These are phyloP conservation scores for Miichthys miiuy DNA, from an alignment of 2,797 vertebrate species.

Conservation along the genomic window DNA sequence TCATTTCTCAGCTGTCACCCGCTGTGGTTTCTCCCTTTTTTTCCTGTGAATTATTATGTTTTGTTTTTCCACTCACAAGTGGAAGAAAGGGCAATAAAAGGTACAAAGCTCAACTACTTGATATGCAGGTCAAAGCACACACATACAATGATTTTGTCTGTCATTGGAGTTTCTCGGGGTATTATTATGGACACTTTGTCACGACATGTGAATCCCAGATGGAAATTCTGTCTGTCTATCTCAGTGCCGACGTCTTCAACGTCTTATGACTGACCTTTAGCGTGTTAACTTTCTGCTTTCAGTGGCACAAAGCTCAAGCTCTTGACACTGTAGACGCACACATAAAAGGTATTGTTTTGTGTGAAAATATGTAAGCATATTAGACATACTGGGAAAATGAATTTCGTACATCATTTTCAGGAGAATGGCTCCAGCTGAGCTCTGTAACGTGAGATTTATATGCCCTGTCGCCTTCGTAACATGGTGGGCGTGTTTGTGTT, in stretches of 20 bases:
- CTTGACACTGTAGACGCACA: too few species aligned
- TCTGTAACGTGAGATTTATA: background rate
- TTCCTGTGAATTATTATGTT: background rate
- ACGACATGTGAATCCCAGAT: conserved; percentile 19
- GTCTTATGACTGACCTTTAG: conserved; percentile 37
- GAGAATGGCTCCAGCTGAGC: background rate
- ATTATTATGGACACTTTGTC: background rate
- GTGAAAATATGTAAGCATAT: background rate
- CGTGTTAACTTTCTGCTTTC: conserved; percentile 3
- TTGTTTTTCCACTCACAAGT: conserved; percentile 8
- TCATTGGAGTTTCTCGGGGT: background rate
- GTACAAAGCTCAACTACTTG: conserved; percentile 27
- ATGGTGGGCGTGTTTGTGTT: background rate
- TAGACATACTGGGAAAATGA: fast-evolving
- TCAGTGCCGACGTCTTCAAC: conserved; percentile 3
- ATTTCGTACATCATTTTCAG: background rate
- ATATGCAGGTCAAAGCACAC: background rate
- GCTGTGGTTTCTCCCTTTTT: conserved; percentile 1
- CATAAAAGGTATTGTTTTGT: background rate
- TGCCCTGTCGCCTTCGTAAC: background rate
- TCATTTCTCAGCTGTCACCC: conserved; percentile 6
- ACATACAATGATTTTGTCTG: background rate
- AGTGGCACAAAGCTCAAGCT: background rate
- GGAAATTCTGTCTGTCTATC: conserved; percentile 11
- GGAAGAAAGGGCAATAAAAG: conserved; percentile 23